Evolutionary conservation across 2,113 vertebrate species (phyloP).

Genomic region (Dryoscopus gambensis): DNA sequence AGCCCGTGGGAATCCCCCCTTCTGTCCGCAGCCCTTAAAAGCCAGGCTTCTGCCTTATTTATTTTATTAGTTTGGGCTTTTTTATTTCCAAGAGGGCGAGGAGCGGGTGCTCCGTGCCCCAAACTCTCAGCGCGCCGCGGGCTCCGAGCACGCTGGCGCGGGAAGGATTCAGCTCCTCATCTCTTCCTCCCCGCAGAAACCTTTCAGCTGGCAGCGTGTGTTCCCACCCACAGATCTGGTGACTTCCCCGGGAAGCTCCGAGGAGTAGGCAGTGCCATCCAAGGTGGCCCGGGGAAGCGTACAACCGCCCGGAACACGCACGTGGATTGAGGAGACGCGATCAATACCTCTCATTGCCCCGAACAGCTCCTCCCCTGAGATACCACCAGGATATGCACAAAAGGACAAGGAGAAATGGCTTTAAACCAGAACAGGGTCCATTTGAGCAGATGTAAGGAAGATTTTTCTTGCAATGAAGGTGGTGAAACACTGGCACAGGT

Average conservation of each 20-base stretch:
- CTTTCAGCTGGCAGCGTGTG: not conserved
- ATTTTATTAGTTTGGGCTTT: fast-evolving
- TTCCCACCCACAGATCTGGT: not conserved
- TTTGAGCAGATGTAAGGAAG: not conserved
- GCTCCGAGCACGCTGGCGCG: not conserved
- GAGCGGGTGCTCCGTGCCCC: not conserved
- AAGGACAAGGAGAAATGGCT: not conserved
- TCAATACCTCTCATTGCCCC: fast-evolving
- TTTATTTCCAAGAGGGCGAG: fast-evolving
- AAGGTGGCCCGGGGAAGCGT: not conserved
- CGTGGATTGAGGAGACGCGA: fast-evolving
- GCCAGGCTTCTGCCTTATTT: fast-evolving
- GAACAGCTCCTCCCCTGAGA: not conserved
- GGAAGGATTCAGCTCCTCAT: not conserved
- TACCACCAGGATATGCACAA: fast-evolving
- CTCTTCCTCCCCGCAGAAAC: not conserved
- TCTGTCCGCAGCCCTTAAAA: fast-evolving
- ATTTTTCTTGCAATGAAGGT: not conserved
- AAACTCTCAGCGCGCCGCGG: fast-evolving
- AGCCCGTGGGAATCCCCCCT: fast-evolving
- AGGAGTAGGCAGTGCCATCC: constrained; percentile 11
- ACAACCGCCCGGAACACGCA: not conserved
- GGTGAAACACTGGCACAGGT: not conserved
- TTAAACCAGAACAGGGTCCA: not conserved
- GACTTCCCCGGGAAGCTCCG: constrained; percentile 26